phyloP scores from a whole-genome alignment of 1,140 invertebrate genomes.

The Trialeurodes vaporariorum region DNA sequence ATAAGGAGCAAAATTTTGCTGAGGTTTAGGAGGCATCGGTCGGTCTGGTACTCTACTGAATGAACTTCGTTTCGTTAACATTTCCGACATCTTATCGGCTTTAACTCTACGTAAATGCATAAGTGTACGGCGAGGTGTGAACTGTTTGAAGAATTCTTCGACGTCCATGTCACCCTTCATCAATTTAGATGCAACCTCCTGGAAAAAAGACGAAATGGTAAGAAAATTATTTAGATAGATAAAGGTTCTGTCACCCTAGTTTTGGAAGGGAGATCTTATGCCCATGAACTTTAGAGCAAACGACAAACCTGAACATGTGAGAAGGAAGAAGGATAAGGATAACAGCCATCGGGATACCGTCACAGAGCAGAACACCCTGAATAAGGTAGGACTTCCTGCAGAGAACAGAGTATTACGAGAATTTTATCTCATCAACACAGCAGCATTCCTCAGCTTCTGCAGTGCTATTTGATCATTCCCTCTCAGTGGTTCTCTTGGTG shows the following conservation, averaged over 20 bases:
- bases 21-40: slow-evolving; percentile 7
- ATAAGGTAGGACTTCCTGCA: too few species aligned
- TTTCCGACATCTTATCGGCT: slow-evolving; percentile 27
- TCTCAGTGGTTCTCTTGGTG: too few species aligned
- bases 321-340: too few species aligned
- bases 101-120: slow-evolving; percentile 28
- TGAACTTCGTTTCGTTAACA: slow-evolving; percentile 31
- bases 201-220: slow-evolving; percentile 5
- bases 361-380: slow-evolving; percentile 16
- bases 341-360: neutral
- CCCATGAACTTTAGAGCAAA: neutral
- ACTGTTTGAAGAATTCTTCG: slow-evolving; percentile 26
- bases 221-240: neutral
- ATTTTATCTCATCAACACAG: too few species aligned
- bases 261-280: neutral
- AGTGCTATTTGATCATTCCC: too few species aligned
- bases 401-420: too few species aligned
- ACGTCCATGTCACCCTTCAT: slow-evolving; percentile 23
- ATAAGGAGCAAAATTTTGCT: slow-evolving; percentile 11
- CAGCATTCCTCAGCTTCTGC: too few species aligned
- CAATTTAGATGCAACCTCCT: slow-evolving; percentile 24
- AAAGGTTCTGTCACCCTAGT: too few species aligned
- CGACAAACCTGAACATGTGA: too few species aligned
- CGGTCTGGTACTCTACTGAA: slow-evolving; percentile 15
- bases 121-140: slow-evolving; percentile 19